Percentiles rank a stretch among this genome's conserved stretches.
These are phyloP conservation scores for Sphaeridia pumilis DNA, from an alignment of 2,888 invertebrate genomes.

Conservation along the genomic window DNA sequence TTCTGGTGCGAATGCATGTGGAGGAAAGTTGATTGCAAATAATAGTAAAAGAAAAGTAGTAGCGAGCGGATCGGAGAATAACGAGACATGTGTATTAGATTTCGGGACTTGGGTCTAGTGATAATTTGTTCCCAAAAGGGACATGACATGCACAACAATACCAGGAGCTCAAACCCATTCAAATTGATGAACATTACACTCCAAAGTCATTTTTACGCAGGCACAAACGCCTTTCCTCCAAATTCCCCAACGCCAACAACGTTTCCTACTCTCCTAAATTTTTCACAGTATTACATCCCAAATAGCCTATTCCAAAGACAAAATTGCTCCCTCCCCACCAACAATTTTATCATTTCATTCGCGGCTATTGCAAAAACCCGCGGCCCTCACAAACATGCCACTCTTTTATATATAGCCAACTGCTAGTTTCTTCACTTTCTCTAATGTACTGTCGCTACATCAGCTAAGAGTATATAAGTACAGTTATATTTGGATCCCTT, in stretches of 20 bases:
- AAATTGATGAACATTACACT: constrained; percentile 29
- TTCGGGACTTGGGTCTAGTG: constrained; percentile 18
- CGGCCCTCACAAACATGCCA: too few relatives aligned
- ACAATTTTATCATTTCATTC: constrained; percentile 12
- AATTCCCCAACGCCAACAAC: constrained; percentile 19
- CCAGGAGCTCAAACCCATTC: constrained; percentile 21
- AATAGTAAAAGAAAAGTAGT: neutral
- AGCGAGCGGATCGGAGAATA: neutral
- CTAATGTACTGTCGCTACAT: too few relatives aligned
- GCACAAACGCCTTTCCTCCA: constrained; percentile 19
- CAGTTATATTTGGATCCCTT: too few relatives aligned
- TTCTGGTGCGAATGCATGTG: too few relatives aligned
- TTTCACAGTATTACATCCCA: constrained; percentile 23
- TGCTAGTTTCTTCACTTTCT: too few relatives aligned
- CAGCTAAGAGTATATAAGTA: too few relatives aligned
- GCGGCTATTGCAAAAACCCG: too few relatives aligned
- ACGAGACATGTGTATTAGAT: neutral
- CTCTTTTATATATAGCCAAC: too few relatives aligned
- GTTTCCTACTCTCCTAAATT: constrained; percentile 19
- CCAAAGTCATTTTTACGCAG: constrained; percentile 24
- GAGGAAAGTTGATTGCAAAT: too few relatives aligned
- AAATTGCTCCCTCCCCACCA: constrained; percentile 20
- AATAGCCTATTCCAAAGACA: constrained; percentile 25
- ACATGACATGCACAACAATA: constrained; percentile 21
- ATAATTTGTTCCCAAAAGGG: constrained; percentile 24